phyloP scores from a whole-genome alignment of 2,888 invertebrate species.

The Oligia latruncula region DNA sequence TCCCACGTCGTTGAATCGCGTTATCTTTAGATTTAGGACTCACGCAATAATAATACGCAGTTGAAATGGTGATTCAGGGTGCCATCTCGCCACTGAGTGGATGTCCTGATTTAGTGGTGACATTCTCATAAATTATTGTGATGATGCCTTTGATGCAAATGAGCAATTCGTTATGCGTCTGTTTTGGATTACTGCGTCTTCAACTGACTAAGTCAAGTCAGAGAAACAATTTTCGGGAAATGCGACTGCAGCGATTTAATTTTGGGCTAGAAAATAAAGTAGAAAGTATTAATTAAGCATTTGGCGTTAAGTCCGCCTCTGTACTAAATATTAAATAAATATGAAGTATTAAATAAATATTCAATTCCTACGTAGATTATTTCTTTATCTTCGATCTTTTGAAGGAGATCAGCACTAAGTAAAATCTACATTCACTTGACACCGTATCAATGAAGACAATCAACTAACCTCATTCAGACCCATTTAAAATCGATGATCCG shows the following conservation, averaged over 20 bases:
- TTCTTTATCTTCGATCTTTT: not conserved
- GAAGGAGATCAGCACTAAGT: no score
- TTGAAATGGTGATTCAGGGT: constrained; percentile 72
- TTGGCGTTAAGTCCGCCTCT: no score
- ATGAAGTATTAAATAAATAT: no score
- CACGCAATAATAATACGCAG: constrained; percentile 78
- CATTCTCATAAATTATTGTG: constrained; percentile 72
- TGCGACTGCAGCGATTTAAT: not conserved
- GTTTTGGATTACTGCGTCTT: constrained; percentile 27
- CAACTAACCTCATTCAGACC: not conserved
- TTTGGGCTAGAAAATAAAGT: not conserved
- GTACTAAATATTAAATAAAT: no score
- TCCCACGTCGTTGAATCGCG: constrained; percentile 82
- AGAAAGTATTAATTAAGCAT: no score
- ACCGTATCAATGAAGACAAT: not conserved
- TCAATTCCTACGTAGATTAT: not conserved
- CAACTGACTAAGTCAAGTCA: not conserved
- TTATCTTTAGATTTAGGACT: constrained; percentile 87
- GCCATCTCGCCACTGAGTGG: constrained; percentile 56
- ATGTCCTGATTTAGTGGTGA: constrained; percentile 75
- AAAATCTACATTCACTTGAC: not conserved
- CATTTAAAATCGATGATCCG: constrained; percentile 33
- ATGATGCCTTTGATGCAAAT: constrained; percentile 52
- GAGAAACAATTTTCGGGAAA: constrained; percentile 16
- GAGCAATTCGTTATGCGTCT: constrained; percentile 46